A percentile compares a stretch with the other conserved stretches of the same genome.
phyloP scores from a whole-genome alignment of 2,888 invertebrate genomes.

The Leucophenga montana region DNA sequence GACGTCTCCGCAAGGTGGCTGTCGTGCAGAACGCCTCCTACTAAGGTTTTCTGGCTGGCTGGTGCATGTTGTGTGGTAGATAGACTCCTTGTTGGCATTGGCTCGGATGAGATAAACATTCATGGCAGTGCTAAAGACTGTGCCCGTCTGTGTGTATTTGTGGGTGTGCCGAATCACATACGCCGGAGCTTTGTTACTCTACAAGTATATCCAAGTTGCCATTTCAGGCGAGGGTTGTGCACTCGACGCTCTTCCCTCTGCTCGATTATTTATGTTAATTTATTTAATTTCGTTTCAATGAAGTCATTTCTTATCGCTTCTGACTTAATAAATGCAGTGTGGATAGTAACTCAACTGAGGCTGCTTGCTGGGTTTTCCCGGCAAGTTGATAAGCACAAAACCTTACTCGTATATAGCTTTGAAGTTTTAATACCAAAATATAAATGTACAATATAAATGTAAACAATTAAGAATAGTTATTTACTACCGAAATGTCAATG shows the following conservation, averaged over 20 bases:
- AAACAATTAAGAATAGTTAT: no score
- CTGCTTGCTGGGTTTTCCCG: no score
- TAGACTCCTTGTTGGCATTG: slow-evolving; percentile 21
- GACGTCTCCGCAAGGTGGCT: slow-evolving; percentile 3
- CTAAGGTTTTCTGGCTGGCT: slow-evolving; percentile 6
- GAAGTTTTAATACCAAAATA: no score
- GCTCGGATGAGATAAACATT: slow-evolving; percentile 9
- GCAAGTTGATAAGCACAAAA: no score
- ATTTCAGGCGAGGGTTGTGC: neutral
- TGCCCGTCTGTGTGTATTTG: neutral
- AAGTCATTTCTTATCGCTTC: slow-evolving; percentile 51
- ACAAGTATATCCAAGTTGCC: neutral
- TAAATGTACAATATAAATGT: no score
- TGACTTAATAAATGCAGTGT: slow-evolving; percentile 51
- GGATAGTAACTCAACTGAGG: no score
- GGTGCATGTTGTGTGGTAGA: slow-evolving; percentile 4
- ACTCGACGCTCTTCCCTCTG: slow-evolving; percentile 20
- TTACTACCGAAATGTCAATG: no score
- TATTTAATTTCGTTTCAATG: slow-evolving; percentile 64
- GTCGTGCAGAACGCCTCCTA: neutral
- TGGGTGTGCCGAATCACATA: slow-evolving; percentile 6
- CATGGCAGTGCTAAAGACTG: neutral
- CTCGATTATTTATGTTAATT: slow-evolving; percentile 56
- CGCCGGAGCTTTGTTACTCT: neutral
- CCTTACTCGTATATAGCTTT: no score